Evolutionary conservation across 2,888 invertebrate species (phyloP).

Genomic region (Microctonus hyperodae): DNA sequence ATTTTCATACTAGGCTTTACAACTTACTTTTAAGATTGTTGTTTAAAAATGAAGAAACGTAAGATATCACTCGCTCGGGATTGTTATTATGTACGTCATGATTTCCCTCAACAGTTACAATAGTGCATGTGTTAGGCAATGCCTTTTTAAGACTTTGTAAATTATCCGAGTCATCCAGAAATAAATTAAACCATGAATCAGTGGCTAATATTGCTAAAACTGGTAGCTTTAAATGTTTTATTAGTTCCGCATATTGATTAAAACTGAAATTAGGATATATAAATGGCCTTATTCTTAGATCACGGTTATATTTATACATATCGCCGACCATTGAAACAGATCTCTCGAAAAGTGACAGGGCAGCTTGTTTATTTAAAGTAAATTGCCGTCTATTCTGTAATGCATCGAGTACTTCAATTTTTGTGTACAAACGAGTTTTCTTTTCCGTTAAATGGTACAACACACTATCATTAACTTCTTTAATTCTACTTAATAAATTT

Average conservation of each 20-base stretch:
- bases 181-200: slow-evolving; percentile 18
- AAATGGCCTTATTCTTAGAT: slow-evolving; percentile 64
- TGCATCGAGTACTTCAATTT: slow-evolving; percentile 64
- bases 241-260: slow-evolving; percentile 28
- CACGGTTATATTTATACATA: slow-evolving; percentile 67
- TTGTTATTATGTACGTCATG: slow-evolving; percentile 71
- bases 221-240: slow-evolving; percentile 36
- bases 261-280: slow-evolving; percentile 51
- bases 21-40: slow-evolving; percentile 41
- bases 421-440: slow-evolving; percentile 58
- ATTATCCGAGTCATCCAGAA: not conserved
- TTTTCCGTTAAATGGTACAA: slow-evolving; percentile 48
- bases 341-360: slow-evolving; percentile 64
- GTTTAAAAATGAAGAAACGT: slow-evolving; percentile 64
- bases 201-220: slow-evolving; percentile 37
- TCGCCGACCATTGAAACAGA: slow-evolving; percentile 63
- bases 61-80: slow-evolving; percentile 66
- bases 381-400: slow-evolving; percentile 62
- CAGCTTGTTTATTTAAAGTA: slow-evolving; percentile 62
- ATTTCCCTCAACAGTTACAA: slow-evolving; percentile 64
- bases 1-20: too few relatives aligned
- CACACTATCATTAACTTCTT: slow-evolving; percentile 58
- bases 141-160: slow-evolving; percentile 9
- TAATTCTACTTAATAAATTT: slow-evolving; percentile 50
- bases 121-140: slow-evolving; percentile 38